Conservation (phyloP, 2,888 invertebrate genomes). For the Amphipoea oculea region DNA sequence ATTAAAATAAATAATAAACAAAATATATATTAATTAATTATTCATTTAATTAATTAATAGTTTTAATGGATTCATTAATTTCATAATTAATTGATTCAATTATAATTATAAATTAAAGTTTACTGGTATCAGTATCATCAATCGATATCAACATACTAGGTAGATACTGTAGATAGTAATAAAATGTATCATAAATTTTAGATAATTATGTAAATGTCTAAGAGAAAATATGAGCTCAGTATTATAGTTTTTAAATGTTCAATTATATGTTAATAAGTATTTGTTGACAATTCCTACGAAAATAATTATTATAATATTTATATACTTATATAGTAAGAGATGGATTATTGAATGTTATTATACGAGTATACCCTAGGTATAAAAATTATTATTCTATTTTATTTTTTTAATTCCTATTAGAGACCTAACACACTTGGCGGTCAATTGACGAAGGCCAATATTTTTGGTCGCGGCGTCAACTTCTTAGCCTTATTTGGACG, state of each 20-base stretch:
- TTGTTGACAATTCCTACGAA: constrained; percentile 23
- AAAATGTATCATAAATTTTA: constrained; percentile 44
- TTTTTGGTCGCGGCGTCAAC: neutral
- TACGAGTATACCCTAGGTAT: neutral
- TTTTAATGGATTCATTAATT: neutral
- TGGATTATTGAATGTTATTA: constrained; percentile 36
- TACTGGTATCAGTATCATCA: neutral
- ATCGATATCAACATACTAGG: constrained; percentile 10
- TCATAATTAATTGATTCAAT: neutral
- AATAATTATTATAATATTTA: constrained; percentile 30
- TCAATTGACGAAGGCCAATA: neutral
- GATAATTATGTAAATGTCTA: constrained; percentile 19
- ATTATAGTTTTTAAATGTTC: constrained; percentile 56
- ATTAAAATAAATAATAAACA: neutral
- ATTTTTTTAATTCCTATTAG: neutral
- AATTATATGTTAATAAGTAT: constrained; percentile 37
- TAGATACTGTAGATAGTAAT: constrained; percentile 39
- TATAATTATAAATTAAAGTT: neutral
- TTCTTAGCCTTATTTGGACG: neutral
- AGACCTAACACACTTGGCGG: neutral
- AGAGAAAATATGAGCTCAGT: constrained; percentile 59
- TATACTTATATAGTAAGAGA: constrained; percentile 16
- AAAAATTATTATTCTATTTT: neutral
- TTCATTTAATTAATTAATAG: neutral
- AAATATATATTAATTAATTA: neutral